A percentile compares a stretch with the other conserved stretches of the same genome.
Conservation (phyloP, 37 sponge, comb jelly and placozoan genomes). For the Diacarnus erythraeanus region DNA sequence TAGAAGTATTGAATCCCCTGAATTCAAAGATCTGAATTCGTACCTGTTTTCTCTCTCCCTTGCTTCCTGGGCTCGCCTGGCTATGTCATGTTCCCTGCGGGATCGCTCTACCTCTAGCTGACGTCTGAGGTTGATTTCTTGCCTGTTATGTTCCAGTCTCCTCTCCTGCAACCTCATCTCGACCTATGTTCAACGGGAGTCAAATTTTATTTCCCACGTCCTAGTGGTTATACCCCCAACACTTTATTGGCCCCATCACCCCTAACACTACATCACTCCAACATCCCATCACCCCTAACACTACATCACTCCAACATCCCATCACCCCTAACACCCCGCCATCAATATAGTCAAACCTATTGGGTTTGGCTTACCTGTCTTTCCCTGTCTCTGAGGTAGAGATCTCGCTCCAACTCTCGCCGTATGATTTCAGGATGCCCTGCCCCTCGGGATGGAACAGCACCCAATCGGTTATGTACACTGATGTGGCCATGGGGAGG, state of each 20-base stretch:
- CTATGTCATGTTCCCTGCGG: constrained; percentile 49
- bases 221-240: no score
- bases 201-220: no score
- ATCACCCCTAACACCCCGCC: no score
- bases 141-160: constrained; percentile 15
- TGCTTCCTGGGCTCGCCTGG: constrained; percentile 27
- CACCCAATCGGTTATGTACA: constrained; percentile 3
- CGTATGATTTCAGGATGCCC: constrained; percentile 4
- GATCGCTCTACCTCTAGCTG: constrained; percentile 29
- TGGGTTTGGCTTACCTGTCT: constrained; percentile 47
- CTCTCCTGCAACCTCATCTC: constrained; percentile 29
- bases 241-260: no score
- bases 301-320: no score
- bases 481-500: constrained; percentile 7
- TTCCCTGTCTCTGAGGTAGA: constrained; percentile 27
- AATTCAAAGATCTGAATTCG: background rate
- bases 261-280: no score
- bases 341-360: no score
- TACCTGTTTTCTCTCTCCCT: constrained; percentile 32
- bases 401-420: constrained; percentile 4
- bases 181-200: background rate
- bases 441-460: background rate
- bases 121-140: constrained; percentile 11
- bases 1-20: no score
- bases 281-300: no score